Base-by-base conservation (phyloP, 2,888 invertebrate genomes). In the Andrena marginata region DNA sequence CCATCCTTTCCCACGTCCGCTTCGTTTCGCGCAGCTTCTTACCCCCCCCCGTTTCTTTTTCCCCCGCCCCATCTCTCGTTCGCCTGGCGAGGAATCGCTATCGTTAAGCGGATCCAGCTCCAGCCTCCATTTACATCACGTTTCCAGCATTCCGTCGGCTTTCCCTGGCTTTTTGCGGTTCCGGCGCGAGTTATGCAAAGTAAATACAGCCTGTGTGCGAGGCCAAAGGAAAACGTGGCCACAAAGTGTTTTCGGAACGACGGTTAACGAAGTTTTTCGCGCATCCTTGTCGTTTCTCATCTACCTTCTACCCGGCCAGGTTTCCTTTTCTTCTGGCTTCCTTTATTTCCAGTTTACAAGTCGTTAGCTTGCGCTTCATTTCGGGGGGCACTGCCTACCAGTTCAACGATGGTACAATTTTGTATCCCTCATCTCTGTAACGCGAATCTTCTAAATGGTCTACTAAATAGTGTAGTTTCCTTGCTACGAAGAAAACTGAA, bases 91-190 rank as follows among this genome's bases (percentile, higher is more conserved):
- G 69, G 56, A 69, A 76, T 49, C 48, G 69, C 26, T 48, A 70
- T 60, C 70, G 59, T 48, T 31, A 54, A 48, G 49, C 33, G n/a
- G 54, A 75, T 75, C 70, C 70, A 54, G 64, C 48, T 67, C 33
- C 33, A 26, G 20, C n/a, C 48, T 63, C 48, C 78, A 56, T 77
- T 72, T 72, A 71, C 78, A 63, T 80, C 71, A 71, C 65, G 79
- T 77, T 77, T 77, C 69, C 69, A 64, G 10, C 70, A 59, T 77
- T 64, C 60, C 35, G 35, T 54, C 54, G 56, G 10, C 23, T 62
- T 65, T 29, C 62, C 67, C 62, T 7, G 16, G 59, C 23, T 49
- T 80, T 60, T 70, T 74, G 48, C 67, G 64, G 60, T 49, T 68
- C 31, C 29, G 13, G 13, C 60, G 63, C 51, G 67, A 62, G 63